Conservation (phyloP, 2,797 vertebrate species). For the Lithobates sylvaticus region DNA sequence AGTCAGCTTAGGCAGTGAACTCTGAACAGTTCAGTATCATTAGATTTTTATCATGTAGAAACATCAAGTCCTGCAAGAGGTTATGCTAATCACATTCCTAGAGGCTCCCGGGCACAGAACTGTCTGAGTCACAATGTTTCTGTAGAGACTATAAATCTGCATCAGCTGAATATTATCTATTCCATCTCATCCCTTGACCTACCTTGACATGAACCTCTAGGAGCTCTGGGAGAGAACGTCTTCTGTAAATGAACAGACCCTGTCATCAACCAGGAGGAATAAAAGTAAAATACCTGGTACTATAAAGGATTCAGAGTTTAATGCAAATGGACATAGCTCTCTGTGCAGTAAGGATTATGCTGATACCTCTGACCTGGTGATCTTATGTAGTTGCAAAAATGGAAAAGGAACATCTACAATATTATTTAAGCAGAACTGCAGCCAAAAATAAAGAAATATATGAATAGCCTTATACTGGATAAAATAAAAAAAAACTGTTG, state of each 20-base stretch:
- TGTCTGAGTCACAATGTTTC: background rate
- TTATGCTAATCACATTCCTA: background rate
- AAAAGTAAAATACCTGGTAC: background rate
- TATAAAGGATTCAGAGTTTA: background rate
- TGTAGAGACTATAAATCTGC: background rate
- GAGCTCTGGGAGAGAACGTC: background rate
- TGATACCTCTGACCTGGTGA: too few relatives aligned
- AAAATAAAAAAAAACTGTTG: too few relatives aligned
- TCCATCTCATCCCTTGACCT: conserved; percentile 1
- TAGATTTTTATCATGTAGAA: background rate
- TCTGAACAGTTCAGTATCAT: too few relatives aligned
- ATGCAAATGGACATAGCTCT: background rate
- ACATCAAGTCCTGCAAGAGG: background rate
- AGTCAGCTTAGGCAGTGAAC: too few relatives aligned
- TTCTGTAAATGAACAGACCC: too few relatives aligned
- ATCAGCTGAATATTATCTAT: background rate
- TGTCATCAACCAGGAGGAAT: background rate
- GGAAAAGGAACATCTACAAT: too few relatives aligned
- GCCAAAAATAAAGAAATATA: too few relatives aligned
- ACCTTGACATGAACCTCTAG: background rate
- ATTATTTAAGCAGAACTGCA: too few relatives aligned
- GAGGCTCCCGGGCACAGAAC: background rate
- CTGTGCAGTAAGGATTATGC: background rate
- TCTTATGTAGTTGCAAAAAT: too few relatives aligned
- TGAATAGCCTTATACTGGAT: too few relatives aligned